A percentile compares a stretch with the other conserved stretches of the same genome.
Evolutionary conservation across 2,888 invertebrate species (phyloP).

Genomic region (Acleris cristana): DNA sequence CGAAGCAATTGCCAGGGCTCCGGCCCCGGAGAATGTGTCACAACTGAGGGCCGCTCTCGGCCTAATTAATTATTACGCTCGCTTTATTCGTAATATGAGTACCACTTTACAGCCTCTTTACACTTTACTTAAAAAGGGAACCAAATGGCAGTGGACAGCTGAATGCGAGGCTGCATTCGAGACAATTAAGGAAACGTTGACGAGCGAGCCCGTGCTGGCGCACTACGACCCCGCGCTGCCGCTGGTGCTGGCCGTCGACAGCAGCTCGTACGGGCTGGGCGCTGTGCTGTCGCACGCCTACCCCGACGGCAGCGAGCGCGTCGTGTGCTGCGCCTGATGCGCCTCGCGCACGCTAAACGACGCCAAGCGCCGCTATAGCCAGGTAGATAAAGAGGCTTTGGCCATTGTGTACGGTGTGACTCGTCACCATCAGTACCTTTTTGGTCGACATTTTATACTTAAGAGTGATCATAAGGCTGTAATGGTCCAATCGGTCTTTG

Average conservation of each 20-base stretch:
- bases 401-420: slow-evolving; percentile 37
- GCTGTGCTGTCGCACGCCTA: slow-evolving; percentile 29
- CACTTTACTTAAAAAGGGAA: slow-evolving; percentile 19
- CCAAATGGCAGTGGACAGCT: slow-evolving; percentile 20
- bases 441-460: slow-evolving; percentile 31
- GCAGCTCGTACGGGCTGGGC: slow-evolving; percentile 41
- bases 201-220: slow-evolving; percentile 32
- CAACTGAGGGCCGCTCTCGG: slow-evolving; percentile 7
- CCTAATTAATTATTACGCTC: slow-evolving; percentile 3
- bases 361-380: slow-evolving; percentile 34
- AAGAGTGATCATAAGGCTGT: too few relatives aligned
- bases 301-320: slow-evolving; percentile 28
- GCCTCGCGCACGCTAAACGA: slow-evolving; percentile 39
- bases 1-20: background rate
- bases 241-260: slow-evolving; percentile 40
- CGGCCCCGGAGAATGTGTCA: slow-evolving; percentile 1
- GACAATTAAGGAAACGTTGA: background rate
- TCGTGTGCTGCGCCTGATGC: slow-evolving; percentile 34
- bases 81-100: slow-evolving; percentile 8
- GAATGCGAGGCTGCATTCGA: slow-evolving; percentile 1
- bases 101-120: slow-evolving; percentile 6
- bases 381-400: slow-evolving; percentile 40
- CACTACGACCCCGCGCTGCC: slow-evolving; percentile 41
- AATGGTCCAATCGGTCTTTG: too few relatives aligned
- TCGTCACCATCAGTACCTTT: slow-evolving; percentile 39